Evolutionary conservation across 2,113 vertebrate genomes (phyloP), one percentile per base, ranked within the genome.

Genomic region (Amblyornis subalaris): DNA sequence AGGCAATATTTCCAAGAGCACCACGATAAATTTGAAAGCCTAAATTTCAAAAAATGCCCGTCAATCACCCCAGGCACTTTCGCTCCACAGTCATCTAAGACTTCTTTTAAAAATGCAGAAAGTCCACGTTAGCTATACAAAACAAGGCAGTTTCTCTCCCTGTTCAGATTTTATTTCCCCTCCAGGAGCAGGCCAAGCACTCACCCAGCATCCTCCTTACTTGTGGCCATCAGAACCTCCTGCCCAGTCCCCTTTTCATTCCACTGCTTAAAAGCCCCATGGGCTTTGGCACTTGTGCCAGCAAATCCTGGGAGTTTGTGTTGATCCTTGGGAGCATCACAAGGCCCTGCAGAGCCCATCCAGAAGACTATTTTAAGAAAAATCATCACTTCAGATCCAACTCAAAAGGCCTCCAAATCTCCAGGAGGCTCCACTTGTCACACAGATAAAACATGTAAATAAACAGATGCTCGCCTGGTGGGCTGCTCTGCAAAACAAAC

Each of bases 401-500:
- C 12, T 92, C 85, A 80, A 88, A 87, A 7, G 48, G 85, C 25
- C 62, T 89, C 69, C 88, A 28, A 14, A 51, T 26, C 73, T 88
- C 88, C 65, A 81, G 84, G 81, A 96, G 72, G 67, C 70, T 71
- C 31, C 84, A 40, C 84, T 89, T 95, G 94, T 81, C 93, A 65
- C 91, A 62, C 70, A 26, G 38, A 92, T 83, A 76, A 92, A 81
- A 77, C 72, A 92, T 81, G 89, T 64, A 95, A 89, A 93, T 71
- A 90, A 97, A 83, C 94, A 96, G 86, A 70, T 64, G 88, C 82
- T 82, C 54, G 80, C 89, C 84, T 77, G 91, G 28, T 67, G 70
- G 67, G 75, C 74, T 66, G 22, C 66, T 90, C 6, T 75, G 86
- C 75, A 66, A 84, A 91, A 92, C 4, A 95, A 93, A 91, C 71